Evolutionary conservation across 2,888 invertebrate species (phyloP).

Genomic region (Drosophila buzzatii): DNA sequence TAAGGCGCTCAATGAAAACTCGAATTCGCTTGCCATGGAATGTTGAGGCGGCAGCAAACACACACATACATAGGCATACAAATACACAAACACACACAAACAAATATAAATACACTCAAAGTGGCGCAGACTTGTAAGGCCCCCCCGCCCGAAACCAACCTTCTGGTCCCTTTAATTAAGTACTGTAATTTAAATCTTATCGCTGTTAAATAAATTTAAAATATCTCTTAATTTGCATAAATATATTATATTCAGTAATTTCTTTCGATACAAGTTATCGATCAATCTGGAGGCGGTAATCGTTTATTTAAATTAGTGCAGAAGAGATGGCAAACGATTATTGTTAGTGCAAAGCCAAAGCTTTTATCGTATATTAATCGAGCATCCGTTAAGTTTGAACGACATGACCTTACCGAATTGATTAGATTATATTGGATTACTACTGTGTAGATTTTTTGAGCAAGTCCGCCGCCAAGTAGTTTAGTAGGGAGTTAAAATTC

Average conservation of each 20-base stretch:
- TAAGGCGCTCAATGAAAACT: conserved; percentile 84
- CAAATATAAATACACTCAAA: conserved; percentile 16
- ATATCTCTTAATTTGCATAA: neutral
- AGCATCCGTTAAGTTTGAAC: conserved; percentile 1
- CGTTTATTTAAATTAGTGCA: neutral
- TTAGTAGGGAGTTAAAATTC: conserved; percentile 1
- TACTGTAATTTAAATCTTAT: conserved; percentile 62
- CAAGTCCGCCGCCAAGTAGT: neutral
- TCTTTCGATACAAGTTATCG: neutral
- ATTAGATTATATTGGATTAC: neutral
- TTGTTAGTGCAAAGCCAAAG: neutral
- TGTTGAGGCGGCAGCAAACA: conserved; percentile 71
- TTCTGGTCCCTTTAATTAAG: conserved; percentile 63
- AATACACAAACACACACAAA: conserved; percentile 11
- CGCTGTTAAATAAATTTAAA: conserved; percentile 62
- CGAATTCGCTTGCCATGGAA: conserved; percentile 85
- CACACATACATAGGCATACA: conserved; percentile 4
- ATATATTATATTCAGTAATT: neutral
- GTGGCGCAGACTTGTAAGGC: conserved; percentile 34
- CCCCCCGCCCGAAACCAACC: conserved; percentile 14
- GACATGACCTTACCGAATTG: neutral
- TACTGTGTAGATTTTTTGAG: neutral
- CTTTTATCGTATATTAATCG: neutral
- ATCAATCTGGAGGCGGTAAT: neutral
- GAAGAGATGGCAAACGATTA: neutral